Evolutionary conservation across 2,888 invertebrate genomes (phyloP).

Genomic region (Drosophila meridionalis): DNA sequence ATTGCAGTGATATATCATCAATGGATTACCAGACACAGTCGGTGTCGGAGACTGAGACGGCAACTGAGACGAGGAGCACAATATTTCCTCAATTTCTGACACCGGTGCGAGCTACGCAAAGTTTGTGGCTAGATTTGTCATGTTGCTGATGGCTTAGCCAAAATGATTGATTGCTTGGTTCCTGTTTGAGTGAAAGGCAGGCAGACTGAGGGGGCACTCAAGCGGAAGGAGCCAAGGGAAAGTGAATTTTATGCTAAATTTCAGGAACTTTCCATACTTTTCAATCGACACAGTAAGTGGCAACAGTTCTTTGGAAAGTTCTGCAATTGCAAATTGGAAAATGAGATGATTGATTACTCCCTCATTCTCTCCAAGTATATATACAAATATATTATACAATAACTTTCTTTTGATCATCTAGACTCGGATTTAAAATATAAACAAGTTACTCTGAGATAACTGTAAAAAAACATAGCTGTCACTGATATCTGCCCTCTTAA

Average conservation of each 20-base stretch:
- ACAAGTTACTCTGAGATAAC: neutral
- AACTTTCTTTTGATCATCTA: neutral
- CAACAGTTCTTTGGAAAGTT: constrained; percentile 5
- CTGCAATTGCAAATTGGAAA: constrained; percentile 17
- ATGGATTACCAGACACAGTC: constrained; percentile 48
- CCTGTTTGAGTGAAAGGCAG: constrained; percentile 53
- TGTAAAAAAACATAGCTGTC: neutral
- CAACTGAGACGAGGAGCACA: neutral
- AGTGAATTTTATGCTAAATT: constrained; percentile 13
- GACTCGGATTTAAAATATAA: neutral
- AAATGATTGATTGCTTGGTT: constrained; percentile 78
- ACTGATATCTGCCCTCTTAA: neutral
- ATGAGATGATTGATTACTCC: constrained; percentile 42
- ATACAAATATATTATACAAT: neutral
- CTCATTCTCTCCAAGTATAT: neutral
- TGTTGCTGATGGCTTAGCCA: constrained; percentile 68
- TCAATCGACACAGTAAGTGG: constrained; percentile 32
- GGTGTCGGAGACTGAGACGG: neutral
- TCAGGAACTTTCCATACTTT: constrained; percentile 24
- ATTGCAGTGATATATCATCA: constrained; percentile 76
- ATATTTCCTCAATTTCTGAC: constrained; percentile 14
- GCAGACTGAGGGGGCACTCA: neutral
- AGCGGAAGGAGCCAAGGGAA: constrained; percentile 4
- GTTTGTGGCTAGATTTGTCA: constrained; percentile 73
- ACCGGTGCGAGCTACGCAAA: constrained; percentile 60